Evolutionary conservation across 2,113 vertebrate genomes (phyloP), one percentile per base, ranked within the genome.

Genomic region (Melierax canorus): DNA sequence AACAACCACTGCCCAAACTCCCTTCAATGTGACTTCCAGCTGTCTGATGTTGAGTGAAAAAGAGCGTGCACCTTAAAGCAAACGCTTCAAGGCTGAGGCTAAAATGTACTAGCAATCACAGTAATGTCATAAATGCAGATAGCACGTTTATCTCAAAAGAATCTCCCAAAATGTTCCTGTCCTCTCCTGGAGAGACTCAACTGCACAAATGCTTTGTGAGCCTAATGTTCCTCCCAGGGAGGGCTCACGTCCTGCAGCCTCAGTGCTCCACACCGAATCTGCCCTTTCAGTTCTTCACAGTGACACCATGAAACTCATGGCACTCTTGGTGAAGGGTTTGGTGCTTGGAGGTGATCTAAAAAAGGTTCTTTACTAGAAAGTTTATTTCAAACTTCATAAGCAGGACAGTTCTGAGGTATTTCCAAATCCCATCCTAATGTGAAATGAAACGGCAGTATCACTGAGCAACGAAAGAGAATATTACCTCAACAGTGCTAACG

Each of bases 281-380:
- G 67, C 18, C 76, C 46, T 32, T 34, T 18, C 36, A 17, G 24
- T 14, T 36, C 59, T 15, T 16, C 18, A 0, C 0, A 0, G 69
- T 4, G 64, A 36, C 58, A 22, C 45, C 60, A 12, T 7, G 43
- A 50, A 27, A 15, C 12, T 21, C 32, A 30, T 2, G 11, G 55
- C 45, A 12, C n/a, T 27, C 15, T 53, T n/a, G 55, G n/a, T 8
- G 20, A 38, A 27, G 2, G 1, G 12, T 30, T 12, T 55, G 53
- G 21, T 29, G 26, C 48, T 30, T 26, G 16, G 7, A 48, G 10
- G 12, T 2, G 12, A 38, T 17, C 50, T 64, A 26, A 34, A 72
- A 50, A 67, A 36, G 1, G 15, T 7, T 62, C 58, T 39, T 38
- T 3, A 23, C 8, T 16, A 3, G 5, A 12, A 62, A 76, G 53